Base-by-base conservation (phyloP, 2,113 vertebrate genomes). In the Anguilla rostrata region DNA sequence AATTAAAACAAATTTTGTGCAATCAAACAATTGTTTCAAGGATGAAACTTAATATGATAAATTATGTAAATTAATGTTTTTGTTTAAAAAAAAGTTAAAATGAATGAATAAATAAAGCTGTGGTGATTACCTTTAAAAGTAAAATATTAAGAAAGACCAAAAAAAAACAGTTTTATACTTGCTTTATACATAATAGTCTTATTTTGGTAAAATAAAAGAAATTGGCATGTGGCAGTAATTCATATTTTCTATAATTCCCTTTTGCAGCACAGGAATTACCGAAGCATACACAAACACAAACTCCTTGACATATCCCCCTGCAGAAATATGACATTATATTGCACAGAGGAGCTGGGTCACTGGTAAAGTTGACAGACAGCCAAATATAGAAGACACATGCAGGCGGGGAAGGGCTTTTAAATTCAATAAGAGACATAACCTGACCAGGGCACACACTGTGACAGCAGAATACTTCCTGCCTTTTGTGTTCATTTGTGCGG, bases 321-420 rank as follows among this genome's bases (percentile, higher is more conserved):
- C 86, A 78, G 87, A 87, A 88, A 89, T 83, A 86, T 81, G 6
- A 87, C 91, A 43, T 90, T 91, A 92, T 90, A 92, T 90, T 71
- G 84, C 88, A 11, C 87, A 34, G 40, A 75, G 29, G 40, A 82
- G n/a, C 39, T 14, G 22, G 85, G 78, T 39, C 78, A 39, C 34
- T 79, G 39, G 9, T 78, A 81, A 0, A 14, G 85, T 2, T 79
- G 87, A 20, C 90, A 88, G 89, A 88, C 91, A 85, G 89, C 87
- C 88, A 89, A 87, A 85, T 82, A 91, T 87, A 88, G 82, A 85
- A 86, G 89, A 85, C 86, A 88, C 41, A 87, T 86, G 63, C 87
- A 66, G 87, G 91, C 89, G 91, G 90, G 90, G 88, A 94, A 87
- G 29, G 90, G 88, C 89, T 92, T 91, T 92, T 86, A 90, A 90